Base-by-base conservation (phyloP, 2,113 vertebrate genomes). In the Dicaeum eximium region DNA sequence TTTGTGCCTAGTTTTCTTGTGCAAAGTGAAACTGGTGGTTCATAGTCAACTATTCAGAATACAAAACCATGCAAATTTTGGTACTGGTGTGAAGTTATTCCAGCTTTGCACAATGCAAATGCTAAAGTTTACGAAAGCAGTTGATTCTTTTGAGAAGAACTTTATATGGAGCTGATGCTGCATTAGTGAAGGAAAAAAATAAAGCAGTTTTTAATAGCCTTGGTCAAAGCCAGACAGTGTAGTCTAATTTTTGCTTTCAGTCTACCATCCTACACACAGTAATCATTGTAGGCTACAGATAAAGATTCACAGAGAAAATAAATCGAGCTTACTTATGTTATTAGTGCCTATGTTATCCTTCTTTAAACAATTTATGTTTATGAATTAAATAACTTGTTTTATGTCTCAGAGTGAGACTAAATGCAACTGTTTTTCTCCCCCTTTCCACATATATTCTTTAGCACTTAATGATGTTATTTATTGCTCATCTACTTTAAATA, bases 81-180 rank as follows among this genome's bases (percentile, higher is more conserved):
- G 33, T 84, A 35, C 14, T 80, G 38, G 19, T 94, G 71, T 90
- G 90, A 95, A 90, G 72, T 86, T 88, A 77, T 42, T 94, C 87
- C 87, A 95, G 2, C 65, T 91, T 37, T 87, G 54, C 56, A n/a
- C 71, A 70, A 91, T 89, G 92, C 75, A 88, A 83, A 92, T 95
- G 66, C 24, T 78, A 31, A 30, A 80, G 24, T 69, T 69, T 64
- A 72, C 85, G 40, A 80, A 90, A 82, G 71, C 31, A 57, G 50
- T 48, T 72, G 33, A 42, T 22, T 89, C 64, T 87, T 74, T 16
- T 21, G 22, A 85, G 53, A 64, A 35, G 48, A 89, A 28, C 51
- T 95, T 67, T 25, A 18, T 33, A 57, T 54, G 88, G 51, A 73
- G 31, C 38, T 62, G 37, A 65, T 75, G 27, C 35, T 93, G 53